Percentiles rank a stretch among this genome's conserved stretches.
phyloP scores from a whole-genome alignment of 1,140 invertebrate genomes.

The Kradibia gibbosae region DNA sequence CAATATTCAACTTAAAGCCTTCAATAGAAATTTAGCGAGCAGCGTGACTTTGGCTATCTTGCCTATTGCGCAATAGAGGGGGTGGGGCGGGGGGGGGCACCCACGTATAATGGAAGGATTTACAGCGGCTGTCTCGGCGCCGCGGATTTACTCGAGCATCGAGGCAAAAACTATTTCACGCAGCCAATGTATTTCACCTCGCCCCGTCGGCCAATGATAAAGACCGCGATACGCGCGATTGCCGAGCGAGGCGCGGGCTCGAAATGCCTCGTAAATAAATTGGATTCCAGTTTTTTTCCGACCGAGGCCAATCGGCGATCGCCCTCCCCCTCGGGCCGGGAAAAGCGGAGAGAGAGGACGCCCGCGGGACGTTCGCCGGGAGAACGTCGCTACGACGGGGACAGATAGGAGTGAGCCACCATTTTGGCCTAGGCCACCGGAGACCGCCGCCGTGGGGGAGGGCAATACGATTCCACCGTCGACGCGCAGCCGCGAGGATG shows the following conservation, averaged over 20 bases:
- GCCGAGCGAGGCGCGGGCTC: not conserved
- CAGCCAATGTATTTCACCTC: not conserved
- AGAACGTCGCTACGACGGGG: not conserved
- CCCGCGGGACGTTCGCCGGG: not conserved
- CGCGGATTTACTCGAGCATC: not conserved
- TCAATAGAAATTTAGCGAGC: conserved; percentile 36
- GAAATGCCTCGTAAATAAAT: conserved; percentile 10
- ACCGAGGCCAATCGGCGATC: not conserved
- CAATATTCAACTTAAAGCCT: conserved; percentile 42
- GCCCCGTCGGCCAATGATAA: not conserved
- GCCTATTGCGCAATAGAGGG: conserved; percentile 6
- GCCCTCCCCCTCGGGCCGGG: not conserved
- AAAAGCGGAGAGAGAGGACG: not conserved
- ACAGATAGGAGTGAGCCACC: conserved; percentile 53
- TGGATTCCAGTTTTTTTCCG: not conserved
- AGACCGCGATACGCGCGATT: not conserved
- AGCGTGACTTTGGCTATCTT: not conserved
- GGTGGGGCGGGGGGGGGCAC: no score
- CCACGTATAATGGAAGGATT: no score
- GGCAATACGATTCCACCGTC: conserved; percentile 49
- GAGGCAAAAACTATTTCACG: not conserved
- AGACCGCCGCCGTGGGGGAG: conserved; percentile 16
- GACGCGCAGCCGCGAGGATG: conserved; percentile 69
- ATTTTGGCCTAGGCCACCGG: conserved; percentile 61
- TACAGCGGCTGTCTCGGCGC: conserved; percentile 10